Evolutionary conservation across 2,797 vertebrate genomes (phyloP), one percentile per base, ranked within the genome.

Genomic region (Yasuhikotakia modesta): DNA sequence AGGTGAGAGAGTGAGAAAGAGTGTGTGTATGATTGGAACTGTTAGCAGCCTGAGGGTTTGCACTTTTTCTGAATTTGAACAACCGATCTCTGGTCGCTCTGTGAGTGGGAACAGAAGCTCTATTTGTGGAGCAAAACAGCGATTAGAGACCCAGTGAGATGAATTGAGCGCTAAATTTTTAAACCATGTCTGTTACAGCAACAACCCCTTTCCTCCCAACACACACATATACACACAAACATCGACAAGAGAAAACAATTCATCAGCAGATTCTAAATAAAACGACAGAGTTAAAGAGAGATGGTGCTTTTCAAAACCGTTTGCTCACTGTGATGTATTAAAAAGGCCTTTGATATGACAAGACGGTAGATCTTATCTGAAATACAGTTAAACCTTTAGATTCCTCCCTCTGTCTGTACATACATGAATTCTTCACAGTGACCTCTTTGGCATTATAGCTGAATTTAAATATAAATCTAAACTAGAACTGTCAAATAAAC

Each of bases 81-180:
- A 76, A 76, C 71, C 65, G 61, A 65, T 73, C 39, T 76, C 70
- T 70, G 57, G 72, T 65, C 50, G 67, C 64, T 48, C 61, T 10
- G 55, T 70, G 67, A 78, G 81, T 72, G 55, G 75, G 80, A 79
- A 72, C 67, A 81, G 76, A 79, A 69, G 58, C 6, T 24, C 73
- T 82, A 30, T 79, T 82, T 79, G 68, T 78, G 76, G 43, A 84
- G 76, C 68, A 78, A 73, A 73, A 64, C 39, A 60, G 68, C 60
- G 61, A 79, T 81, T 79, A 70, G 58, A 83, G 55, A 52, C 50
- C 68, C 14, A 82, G 74, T 57, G 55, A 72, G 75, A 76, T 55
- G 27, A 68, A 68, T 60, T 19, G 58, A 64, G 46, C 30, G 35
- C 68, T 58, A 69, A 80, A 69, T 69, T 76, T 71, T 70, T 65